Evolutionary conservation across 2,888 invertebrate genomes (phyloP), one percentile per base, ranked within the genome.

Genomic region (Platycnemis pennipes): DNA sequence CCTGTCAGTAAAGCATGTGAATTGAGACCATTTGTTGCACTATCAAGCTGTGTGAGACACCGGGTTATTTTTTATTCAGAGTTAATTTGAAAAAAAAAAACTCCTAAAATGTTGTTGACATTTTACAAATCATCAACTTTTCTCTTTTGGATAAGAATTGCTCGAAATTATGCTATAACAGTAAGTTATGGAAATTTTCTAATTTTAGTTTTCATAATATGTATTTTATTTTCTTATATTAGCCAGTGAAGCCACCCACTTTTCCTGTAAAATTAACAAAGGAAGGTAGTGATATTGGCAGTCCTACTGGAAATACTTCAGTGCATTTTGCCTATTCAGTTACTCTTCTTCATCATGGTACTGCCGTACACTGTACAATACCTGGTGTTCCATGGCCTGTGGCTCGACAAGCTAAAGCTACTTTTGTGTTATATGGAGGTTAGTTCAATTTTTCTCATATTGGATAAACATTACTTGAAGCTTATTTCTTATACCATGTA

Each of bases 281-380:
- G 19, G 85, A 85, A n/a, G 86, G 85, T 94, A n/a, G 88, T 88
- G 86, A 94, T 45, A 49, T 94, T 26, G 45, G 49, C 42, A 86
- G 85, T 49, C 86, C 94, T 31, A 49, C 85, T 44, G 89, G 69
- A 26, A 88, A 94, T 88, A 89, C 63, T 11, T 94, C 97, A 0
- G 98, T 99, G 5, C 98, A 98, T 96, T 98, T 98, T 96, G 98
- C 98, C 2, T 98, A 98, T 96, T 98, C 98, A 0, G 98, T 98
- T 16, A 98, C 98, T 0, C 96, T 98, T 95, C 96, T 98, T 94
- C 98, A 98, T 96, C 98, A 98, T 96, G 98, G 98, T 37, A 98
- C 98, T 95, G 98, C 98, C 56, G 97, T 98, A 42, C 98, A 98
- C 96, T 98, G 98, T 95, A 98, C 98, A 26, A 97, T 98, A 95